Conservation (phyloP, 2,888 invertebrate genomes). For the Venusia cambrica region DNA sequence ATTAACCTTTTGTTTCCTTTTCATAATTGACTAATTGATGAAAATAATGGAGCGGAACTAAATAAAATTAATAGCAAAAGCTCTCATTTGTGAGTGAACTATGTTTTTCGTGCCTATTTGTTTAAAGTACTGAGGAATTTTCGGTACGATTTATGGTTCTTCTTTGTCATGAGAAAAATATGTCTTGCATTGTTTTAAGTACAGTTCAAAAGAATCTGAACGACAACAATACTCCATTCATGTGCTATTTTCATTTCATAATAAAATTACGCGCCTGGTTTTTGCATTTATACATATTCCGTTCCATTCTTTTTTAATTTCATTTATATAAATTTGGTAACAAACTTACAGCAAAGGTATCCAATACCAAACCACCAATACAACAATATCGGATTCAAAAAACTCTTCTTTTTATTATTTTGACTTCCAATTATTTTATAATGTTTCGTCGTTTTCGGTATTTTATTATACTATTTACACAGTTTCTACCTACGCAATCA, state of each 20-base stretch:
- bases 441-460: conserved; percentile 2
- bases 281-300: conserved; percentile 6
- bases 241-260: conserved; percentile 8
- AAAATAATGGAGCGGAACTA: conserved; percentile 21
- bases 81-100: conserved; percentile 14
- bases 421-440: no score
- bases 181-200: conserved; percentile 23
- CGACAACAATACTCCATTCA: conserved; percentile 27
- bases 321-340: no score
- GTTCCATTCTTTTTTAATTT: conserved; percentile 1
- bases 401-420: no score
- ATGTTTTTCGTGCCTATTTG: conserved; percentile 11
- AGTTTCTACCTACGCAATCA: conserved; percentile 13
- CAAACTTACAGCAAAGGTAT: no score
- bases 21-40: conserved; percentile 4
- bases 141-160: conserved; percentile 3
- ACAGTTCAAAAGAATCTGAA: conserved; percentile 13
- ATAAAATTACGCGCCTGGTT: conserved; percentile 12
- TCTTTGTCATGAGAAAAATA: conserved; percentile 17
- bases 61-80: conserved; percentile 17
- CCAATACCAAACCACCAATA: no score
- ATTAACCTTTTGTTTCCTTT: no score
- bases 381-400: no score
- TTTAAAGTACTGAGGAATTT: conserved; percentile 1
- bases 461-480: conserved; percentile 10